phyloP scores from a whole-genome alignment of 2,888 invertebrate genomes.

The Camptogramma bilineatum region DNA sequence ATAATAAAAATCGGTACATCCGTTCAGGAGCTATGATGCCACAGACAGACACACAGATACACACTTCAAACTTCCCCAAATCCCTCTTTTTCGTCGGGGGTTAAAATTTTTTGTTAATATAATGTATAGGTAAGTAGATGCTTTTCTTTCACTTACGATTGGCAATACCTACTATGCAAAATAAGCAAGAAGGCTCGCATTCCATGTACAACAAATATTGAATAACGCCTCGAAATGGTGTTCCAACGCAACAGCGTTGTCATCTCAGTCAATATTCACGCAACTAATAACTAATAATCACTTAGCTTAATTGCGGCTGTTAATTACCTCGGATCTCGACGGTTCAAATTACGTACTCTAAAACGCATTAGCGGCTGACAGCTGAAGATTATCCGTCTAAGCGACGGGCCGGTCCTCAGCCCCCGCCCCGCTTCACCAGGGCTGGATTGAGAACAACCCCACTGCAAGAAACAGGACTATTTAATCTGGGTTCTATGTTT shows the following conservation, averaged over 20 bases:
- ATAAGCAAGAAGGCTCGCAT: neutral
- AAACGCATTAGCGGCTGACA: conserved; percentile 85
- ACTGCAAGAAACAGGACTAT: neutral
- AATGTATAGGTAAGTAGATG: no score
- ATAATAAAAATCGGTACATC: no score
- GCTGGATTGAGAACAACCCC: neutral
- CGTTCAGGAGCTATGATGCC: no score
- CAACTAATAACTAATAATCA: conserved; percentile 79
- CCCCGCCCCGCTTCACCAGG: conserved; percentile 49
- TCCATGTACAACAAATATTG: neutral
- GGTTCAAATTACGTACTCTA: conserved; percentile 86
- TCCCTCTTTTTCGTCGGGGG: no score
- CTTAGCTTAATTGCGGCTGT: conserved; percentile 84
- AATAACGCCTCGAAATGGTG: conserved; percentile 4
- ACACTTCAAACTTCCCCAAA: no score
- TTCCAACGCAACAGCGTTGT: conserved; percentile 18
- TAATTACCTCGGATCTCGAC: conserved; percentile 84
- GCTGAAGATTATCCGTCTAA: conserved; percentile 85
- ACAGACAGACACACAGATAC: no score
- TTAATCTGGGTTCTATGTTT: neutral
- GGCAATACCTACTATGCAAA: neutral
- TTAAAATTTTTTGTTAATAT: no score
- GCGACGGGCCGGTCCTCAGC: conserved; percentile 63
- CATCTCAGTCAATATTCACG: conserved; percentile 43
- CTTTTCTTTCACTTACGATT: neutral